Conservation (phyloP, 2,888 invertebrate genomes). For the Aphidoletes aphidimyza region DNA sequence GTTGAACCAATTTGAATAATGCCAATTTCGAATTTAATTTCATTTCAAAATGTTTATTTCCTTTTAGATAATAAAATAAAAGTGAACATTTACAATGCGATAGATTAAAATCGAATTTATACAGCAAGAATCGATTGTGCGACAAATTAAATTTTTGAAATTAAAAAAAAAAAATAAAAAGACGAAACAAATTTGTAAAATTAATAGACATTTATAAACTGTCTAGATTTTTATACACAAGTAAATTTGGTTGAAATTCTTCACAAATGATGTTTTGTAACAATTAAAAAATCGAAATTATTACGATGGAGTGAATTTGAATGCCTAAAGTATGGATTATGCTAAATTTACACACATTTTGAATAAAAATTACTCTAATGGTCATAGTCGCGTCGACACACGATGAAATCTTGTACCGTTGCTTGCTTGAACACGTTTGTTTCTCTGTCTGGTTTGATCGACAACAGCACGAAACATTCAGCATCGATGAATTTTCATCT, state of each 20-base stretch:
- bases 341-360: conserved; percentile 15
- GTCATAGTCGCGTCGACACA: neutral
- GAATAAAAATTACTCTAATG: neutral
- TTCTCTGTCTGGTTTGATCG: neutral
- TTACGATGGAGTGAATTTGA: neutral
- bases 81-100: conserved; percentile 37
- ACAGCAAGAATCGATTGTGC: neutral
- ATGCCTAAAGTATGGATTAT: neutral
- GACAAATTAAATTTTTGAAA: neutral
- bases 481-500: neutral
- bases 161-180: neutral
- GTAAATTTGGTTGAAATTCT: too few species aligned
- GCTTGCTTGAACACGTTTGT: neutral
- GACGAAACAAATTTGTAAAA: neutral
- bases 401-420: neutral
- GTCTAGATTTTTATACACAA: too few species aligned
- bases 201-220: too few species aligned
- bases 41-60: conserved; percentile 32
- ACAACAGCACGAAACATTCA: neutral
- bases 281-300: neutral
- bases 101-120: neutral
- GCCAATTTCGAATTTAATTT: conserved; percentile 24
- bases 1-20: conserved; percentile 2
- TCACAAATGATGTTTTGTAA: conserved; percentile 9
- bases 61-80: neutral